Conservation (phyloP, 2,113 vertebrate genomes). For the Sarotherodon lohbergeri region DNA sequence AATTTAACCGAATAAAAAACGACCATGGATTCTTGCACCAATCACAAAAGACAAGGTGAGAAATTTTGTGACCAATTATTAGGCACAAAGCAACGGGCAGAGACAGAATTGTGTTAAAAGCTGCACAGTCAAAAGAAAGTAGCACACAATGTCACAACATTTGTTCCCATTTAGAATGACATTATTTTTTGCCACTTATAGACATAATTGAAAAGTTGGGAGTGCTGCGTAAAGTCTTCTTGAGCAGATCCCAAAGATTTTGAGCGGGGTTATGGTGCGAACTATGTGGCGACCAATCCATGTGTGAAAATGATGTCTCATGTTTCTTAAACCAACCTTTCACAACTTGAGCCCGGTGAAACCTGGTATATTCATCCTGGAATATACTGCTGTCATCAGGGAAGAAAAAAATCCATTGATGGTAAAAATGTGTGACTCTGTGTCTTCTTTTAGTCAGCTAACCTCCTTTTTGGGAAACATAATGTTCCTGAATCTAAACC, state of each 20-base stretch:
- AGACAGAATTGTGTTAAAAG: not conserved
- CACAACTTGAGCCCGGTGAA: not conserved
- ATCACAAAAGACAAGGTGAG: not conserved
- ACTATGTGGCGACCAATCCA: fast-evolving
- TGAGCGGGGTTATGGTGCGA: not conserved
- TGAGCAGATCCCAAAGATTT: not conserved
- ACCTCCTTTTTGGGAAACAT: not conserved
- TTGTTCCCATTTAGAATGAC: not conserved
- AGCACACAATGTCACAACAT: not conserved
- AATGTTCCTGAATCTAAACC: not conserved
- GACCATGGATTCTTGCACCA: not conserved
- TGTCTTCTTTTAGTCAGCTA: not conserved
- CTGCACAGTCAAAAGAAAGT: not conserved
- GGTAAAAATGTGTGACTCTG: not conserved
- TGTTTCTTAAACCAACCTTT: not conserved
- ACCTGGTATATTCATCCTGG: not conserved
- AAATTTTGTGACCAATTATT: not conserved
- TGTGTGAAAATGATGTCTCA: not conserved
- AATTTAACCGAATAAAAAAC: not conserved
- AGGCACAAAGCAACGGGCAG: not conserved
- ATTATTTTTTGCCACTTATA: not conserved
- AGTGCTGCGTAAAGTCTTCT: not conserved
- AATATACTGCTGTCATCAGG: not conserved
- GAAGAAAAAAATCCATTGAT: not conserved
- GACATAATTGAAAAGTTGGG: not conserved